Conservation (phyloP, 2,888 invertebrate genomes). For the Chrysolina americana region DNA sequence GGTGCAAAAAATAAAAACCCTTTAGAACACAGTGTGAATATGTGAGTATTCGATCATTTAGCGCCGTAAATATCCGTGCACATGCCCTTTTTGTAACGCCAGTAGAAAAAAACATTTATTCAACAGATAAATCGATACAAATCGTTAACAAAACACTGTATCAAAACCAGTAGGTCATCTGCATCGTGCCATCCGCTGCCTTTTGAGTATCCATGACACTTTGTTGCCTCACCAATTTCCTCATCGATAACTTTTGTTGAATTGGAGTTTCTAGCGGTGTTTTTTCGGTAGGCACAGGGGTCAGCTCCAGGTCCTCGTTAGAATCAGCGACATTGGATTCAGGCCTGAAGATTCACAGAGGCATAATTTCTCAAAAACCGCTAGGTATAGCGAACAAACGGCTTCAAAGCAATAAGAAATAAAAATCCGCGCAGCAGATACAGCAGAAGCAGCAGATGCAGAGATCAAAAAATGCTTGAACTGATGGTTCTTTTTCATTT, state of each 20-base stretch:
- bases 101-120: conserved; percentile 12
- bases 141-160: neutral
- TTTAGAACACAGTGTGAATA: too few species aligned
- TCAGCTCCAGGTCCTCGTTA: conserved; percentile 82
- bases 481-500: too few species aligned
- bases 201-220: conserved; percentile 88
- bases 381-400: too few species aligned
- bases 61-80: too few species aligned
- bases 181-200: conserved; percentile 84
- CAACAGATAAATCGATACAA: neutral
- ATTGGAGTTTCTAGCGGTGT: conserved; percentile 67
- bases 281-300: conserved; percentile 66
- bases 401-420: too few species aligned
- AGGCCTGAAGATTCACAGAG: conserved; percentile 69
- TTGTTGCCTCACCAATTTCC: conserved; percentile 82
- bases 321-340: conserved; percentile 72
- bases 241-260: conserved; percentile 73
- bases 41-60: too few species aligned
- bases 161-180: conserved; percentile 91
- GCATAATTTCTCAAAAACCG: neutral
- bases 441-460: too few species aligned
- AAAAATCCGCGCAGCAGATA: too few species aligned
- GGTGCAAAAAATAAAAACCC: too few species aligned
- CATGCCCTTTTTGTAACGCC: neutral
- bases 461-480: too few species aligned